These are phyloP conservation scores for Campylomormyrus numenius DNA, from an alignment of 2,113 vertebrate genomes.

Conservation along the genomic window DNA sequence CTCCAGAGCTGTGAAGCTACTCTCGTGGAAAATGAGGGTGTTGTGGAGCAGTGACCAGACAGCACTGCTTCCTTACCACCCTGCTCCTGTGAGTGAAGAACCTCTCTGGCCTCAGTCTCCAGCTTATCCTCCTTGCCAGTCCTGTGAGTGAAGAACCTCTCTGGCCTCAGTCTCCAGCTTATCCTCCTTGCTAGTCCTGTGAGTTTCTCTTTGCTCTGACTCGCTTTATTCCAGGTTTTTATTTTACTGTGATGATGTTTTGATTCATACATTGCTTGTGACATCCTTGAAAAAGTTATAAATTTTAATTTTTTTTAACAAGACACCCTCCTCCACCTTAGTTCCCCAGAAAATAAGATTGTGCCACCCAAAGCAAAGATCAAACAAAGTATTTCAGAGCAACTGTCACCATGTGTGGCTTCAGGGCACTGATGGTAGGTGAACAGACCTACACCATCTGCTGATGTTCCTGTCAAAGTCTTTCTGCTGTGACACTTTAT, in stretches of 20 bases:
- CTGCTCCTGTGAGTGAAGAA: background rate
- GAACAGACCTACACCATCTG: background rate
- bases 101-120: background rate
- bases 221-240: background rate
- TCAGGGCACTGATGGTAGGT: background rate
- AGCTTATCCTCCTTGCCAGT: background rate
- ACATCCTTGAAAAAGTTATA: background rate
- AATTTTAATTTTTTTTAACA: background rate
- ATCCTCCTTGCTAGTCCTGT: background rate
- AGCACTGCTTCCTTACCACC: background rate
- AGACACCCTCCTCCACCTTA: background rate
- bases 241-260: background rate
- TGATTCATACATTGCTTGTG: background rate
- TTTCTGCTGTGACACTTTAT: background rate
- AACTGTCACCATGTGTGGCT: background rate
- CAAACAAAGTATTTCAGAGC: constrained; percentile 1
- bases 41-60: background rate
- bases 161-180: background rate
- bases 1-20: background rate
- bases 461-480: background rate
- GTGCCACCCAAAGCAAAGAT: background rate
- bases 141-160: background rate
- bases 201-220: background rate
- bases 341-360: background rate
- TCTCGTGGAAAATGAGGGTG: background rate